Base-by-base conservation (phyloP, 1,140 invertebrate species). In the Gonioctena quinquepunctata region DNA sequence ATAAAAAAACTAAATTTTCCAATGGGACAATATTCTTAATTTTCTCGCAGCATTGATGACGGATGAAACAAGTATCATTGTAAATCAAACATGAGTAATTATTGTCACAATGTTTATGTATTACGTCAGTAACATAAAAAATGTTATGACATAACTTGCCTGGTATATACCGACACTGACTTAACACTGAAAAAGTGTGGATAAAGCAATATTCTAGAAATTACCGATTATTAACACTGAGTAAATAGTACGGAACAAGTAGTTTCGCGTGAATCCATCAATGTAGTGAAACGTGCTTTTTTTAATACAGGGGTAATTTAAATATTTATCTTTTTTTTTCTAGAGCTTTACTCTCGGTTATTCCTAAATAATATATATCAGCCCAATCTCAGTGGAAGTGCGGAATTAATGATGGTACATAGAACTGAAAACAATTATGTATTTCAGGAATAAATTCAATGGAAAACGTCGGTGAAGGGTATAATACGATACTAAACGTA, bases 61-160 rank as follows among this genome's bases (percentile, higher is more conserved):
- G 60, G 48, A 19, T 26, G 57, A 27, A 54, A 23, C 66, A 27
- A 33, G 25, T 64, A 70, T 70, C 62, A 52, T 50, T 66, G 62
- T 52, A 69, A 70, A 69, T 66, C 63, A 69, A 66, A 73, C 63
- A 68, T 49, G 68, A 66, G 48, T 62, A 65, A 66, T 68, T 68
- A 61, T 64, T 68, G 70, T 62, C 59, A 68, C 66, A 54, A 42
- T 68, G 48, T 64, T 72, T 68, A 62, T 19, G 52, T 56, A 57
- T 66, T 66, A 66, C 64, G 64, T 66, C 64, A 66, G 19, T 33
- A 33, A 28, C 49, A 66, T 42, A 42, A 42, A 54, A 57, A 54
- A 57, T 22, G 50, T 56, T 56, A 28, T 50, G 64, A 66, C 50
- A 65, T 16, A 65, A 42, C 33, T 42, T 65, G 28, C 64, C 52